phyloP scores from a whole-genome alignment of 2,113 vertebrate genomes.

The Pao palembangensis region DNA sequence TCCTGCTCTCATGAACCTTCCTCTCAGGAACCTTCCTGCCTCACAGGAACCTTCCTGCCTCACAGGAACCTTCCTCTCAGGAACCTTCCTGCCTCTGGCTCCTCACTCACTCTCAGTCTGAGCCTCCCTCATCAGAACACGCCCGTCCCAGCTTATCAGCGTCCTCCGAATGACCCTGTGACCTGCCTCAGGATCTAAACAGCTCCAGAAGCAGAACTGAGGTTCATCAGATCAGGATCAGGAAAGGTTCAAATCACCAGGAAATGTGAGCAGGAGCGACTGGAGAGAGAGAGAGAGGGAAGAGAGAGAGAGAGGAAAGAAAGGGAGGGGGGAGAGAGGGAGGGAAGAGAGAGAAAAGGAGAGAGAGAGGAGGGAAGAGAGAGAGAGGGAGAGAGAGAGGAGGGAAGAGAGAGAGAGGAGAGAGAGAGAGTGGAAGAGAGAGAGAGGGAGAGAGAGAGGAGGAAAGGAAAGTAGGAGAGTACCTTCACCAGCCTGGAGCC shows the following conservation, averaged over 20 bases:
- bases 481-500: constrained; percentile 32
- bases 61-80: no score
- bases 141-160: no score
- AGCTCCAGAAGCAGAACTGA: no score
- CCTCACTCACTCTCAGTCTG: no score
- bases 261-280: background rate
- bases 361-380: background rate
- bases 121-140: no score
- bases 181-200: no score
- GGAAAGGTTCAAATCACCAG: background rate
- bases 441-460: background rate
- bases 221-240: no score
- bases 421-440: background rate
- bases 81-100: no score
- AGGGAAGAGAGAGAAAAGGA: background rate
- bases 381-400: background rate
- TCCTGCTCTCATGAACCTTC: no score
- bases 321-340: constrained; percentile 1
- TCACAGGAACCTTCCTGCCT: no score
- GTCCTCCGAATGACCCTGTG: no score
- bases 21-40: no score
- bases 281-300: background rate
- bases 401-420: background rate
- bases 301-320: background rate
- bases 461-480: background rate